Evolutionary conservation across 2,797 vertebrate species (phyloP), one percentile per base, ranked within the genome.

Genomic region (Coendou prehensilis): DNA sequence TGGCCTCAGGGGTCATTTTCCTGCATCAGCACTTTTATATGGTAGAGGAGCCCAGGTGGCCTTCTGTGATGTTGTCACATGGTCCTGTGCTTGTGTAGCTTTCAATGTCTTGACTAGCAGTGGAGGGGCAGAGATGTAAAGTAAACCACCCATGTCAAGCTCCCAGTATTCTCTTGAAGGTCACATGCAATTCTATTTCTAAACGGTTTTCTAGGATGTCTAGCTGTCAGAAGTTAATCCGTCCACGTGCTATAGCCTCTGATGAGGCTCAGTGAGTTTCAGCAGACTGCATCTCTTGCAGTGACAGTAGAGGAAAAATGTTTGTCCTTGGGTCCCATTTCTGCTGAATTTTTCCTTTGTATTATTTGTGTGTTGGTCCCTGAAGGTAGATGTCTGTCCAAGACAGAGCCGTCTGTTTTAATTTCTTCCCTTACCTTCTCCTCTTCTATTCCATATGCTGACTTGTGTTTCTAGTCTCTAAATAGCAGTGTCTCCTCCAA

Each of bases 371-470:
- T 80, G 63, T 91, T 91, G 63, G 87, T 93, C 75, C 87, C 95
- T 91, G 84, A 94, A 95, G 79, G 83, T 81, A 93, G 87, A 81
- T 76, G 87, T 76, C 79, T 91, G 52, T 86, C 63, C 15, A 33
- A 87, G 93, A 93, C 54, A 92, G 87, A 97, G 59, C 13, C 1
- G 1, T 95, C 79, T 84, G 18, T 96, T 97, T 95, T 89, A 33
- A 97, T 96, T 90, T 87, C 93, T 85, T 56, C 59, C 41, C 30
- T 95, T 73, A 28, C 50, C 33, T 67, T 93, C 47, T 94, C 20
- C 13, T 95, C 37, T 87, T 92, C 80, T 67, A 13, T 78, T 89
- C 52, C 11, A 2, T 86, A 88, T 88, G 87, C 81, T 63, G 82
- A 86, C 76, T 88, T 91, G 57, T 78, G 63, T 50, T 87, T 26